Base-by-base conservation (phyloP, 2,113 vertebrate genomes). In the Gasterosteus nipponicus region DNA sequence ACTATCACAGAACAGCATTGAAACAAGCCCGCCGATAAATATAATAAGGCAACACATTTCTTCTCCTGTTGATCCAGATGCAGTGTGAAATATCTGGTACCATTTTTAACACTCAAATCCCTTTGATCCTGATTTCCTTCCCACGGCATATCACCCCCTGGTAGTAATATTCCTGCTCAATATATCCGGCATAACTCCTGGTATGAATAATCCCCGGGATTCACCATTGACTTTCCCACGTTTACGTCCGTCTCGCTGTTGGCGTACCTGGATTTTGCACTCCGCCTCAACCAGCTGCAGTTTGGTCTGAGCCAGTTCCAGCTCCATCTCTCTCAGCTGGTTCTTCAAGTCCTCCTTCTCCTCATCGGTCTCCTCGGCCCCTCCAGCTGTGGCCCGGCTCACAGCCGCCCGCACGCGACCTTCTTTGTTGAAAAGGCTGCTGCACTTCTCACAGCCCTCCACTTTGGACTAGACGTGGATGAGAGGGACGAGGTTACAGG, bases 261-360 rank as follows among this genome's bases (percentile, higher is more conserved):
- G 0, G 7, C 1, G 39, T 92, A 98, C 98, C 97, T 99, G 98
- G 75, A 99, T 99, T 92, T 98, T 98, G 89, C 98, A 99, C 92
- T 99, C 98, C 0, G 98, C 97, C 87, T 99, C 98, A 81, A 99
- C 98, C 89, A 99, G 87, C 92, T 99, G 97, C 86, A 99, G 89
- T 90, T 99, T 99, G 91, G 98, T 99, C 91, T 99, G 98, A 7
- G 98, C 98, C 77, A 99, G 93, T 73, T 99, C 98, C 38, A 99
- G 95, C 86, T 99, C 98, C 97, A 99, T 98, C 83, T 99, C 98
- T 51, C 98, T 94, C 83, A 99, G 94, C 93, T 99, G 98, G 92
- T 95, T 97, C 90, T 98, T 96, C 88, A 99, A 89, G 0, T 79
- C 93, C 84, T 98, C 98, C 91, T 98, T 99, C 93, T 99, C 97